Conservation (phyloP, 2,797 vertebrate species). For the Molossus molossus region DNA sequence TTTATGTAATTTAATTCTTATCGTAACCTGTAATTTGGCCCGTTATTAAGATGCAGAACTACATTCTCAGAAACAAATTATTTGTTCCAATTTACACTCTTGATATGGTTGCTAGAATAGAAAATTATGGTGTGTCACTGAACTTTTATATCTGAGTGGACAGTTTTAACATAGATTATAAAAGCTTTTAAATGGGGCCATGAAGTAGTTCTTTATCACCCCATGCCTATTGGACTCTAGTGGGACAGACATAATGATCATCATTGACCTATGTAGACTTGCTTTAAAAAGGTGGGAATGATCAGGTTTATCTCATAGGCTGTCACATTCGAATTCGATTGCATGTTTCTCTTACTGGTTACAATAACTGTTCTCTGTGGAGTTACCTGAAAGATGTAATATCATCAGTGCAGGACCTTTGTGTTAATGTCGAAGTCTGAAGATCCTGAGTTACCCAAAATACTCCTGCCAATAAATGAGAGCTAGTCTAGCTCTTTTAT, state of each 20-base stretch:
- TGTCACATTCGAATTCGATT: background rate
- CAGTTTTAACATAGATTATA: background rate
- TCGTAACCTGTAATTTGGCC: background rate
- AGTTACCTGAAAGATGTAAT: background rate
- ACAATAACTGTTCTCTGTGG: background rate
- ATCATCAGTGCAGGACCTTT: background rate
- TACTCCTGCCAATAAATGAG: background rate
- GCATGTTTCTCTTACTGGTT: constrained; percentile 49
- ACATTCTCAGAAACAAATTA: constrained; percentile 46
- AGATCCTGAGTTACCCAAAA: background rate
- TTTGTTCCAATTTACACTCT: constrained; percentile 27
- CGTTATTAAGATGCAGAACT: background rate
- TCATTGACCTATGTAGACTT: constrained; percentile 33
- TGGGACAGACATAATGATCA: background rate
- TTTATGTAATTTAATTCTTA: constrained; percentile 42
- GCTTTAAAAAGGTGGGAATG: background rate
- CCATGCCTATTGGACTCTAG: background rate
- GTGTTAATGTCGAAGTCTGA: background rate
- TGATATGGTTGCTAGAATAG: background rate
- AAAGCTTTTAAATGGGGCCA: background rate
- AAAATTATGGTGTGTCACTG: background rate
- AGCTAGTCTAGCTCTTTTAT: background rate
- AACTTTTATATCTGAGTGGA: constrained; percentile 17
- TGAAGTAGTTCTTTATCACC: constrained; percentile 36
- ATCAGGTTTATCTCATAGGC: background rate